These are phyloP conservation scores for Proteles cristata DNA, from an alignment of 2,113 vertebrate genomes.

Conservation along the genomic window DNA sequence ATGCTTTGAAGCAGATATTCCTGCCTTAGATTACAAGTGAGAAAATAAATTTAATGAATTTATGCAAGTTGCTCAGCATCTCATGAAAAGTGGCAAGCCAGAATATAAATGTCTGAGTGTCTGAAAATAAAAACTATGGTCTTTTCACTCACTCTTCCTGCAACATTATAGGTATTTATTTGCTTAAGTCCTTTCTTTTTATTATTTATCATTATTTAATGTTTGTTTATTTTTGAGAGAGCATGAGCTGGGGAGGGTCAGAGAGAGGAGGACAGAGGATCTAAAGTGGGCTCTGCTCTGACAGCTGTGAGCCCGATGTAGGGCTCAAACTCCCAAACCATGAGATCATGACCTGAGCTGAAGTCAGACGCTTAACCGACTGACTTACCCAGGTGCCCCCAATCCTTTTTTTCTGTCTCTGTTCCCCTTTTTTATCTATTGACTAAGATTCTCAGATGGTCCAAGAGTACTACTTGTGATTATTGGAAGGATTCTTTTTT, in stretches of 20 bases:
- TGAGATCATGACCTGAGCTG: too few relatives aligned
- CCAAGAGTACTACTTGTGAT: not conserved
- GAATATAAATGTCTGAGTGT: not conserved
- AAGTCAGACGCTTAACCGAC: too few relatives aligned
- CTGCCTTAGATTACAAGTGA: not conserved
- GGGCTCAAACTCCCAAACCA: too few relatives aligned
- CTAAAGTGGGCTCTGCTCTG: too few relatives aligned
- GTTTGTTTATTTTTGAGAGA: too few relatives aligned
- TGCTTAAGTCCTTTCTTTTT: not conserved
- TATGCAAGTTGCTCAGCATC: not conserved
- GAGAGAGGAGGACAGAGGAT: too few relatives aligned
- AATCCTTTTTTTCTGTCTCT: not conserved
- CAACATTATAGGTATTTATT: not conserved
- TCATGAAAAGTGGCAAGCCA: not conserved
- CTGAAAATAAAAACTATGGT: not conserved
- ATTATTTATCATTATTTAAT: too few relatives aligned
- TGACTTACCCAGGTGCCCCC: too few relatives aligned
- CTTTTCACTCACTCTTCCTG: not conserved
- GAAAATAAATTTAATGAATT: not conserved
- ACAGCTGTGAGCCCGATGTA: too few relatives aligned
- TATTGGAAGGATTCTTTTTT: slow-evolving; percentile 5
- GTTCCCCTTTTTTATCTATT: not conserved
- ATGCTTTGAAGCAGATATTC: not conserved
- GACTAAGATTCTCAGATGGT: not conserved
- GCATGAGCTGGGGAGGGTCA: too few relatives aligned